A percentile compares a stretch with the other conserved stretches of the same genome.
Evolutionary conservation across 2,797 vertebrate species (phyloP).

Genomic region (Lepilemur septentrionalis): DNA sequence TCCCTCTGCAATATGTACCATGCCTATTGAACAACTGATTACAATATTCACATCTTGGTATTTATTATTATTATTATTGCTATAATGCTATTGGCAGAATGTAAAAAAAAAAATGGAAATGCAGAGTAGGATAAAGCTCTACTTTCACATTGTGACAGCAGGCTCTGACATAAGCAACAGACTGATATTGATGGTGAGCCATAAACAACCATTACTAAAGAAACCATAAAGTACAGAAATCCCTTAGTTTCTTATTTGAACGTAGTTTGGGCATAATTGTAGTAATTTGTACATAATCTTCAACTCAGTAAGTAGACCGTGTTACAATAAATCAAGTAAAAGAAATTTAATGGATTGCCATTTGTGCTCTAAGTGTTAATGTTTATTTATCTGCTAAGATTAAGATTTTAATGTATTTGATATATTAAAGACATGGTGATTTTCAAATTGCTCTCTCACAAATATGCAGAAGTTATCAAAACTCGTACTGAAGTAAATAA

Average conservation of each 20-base stretch:
- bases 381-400: constrained; percentile 62
- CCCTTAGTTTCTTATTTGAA: constrained; percentile 59
- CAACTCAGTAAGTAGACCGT: constrained; percentile 62
- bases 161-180: constrained; percentile 39
- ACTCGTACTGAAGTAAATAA: constrained; percentile 45
- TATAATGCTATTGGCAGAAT: background rate
- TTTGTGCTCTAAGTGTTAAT: constrained; percentile 48
- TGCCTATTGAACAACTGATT: background rate
- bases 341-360: constrained; percentile 61
- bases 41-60: background rate
- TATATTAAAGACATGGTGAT: constrained; percentile 55
- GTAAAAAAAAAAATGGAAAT: background rate
- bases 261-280: constrained; percentile 63
- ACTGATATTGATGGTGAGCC: constrained; percentile 34
- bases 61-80: background rate
- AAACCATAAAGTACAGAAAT: background rate
- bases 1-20: background rate
- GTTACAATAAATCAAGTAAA: constrained; percentile 68
- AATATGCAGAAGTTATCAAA: constrained; percentile 55
- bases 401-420: constrained; percentile 72
- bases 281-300: constrained; percentile 76
- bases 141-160: background rate
- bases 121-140: background rate
- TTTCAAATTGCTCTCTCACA: constrained; percentile 66
- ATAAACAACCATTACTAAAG: constrained; percentile 39